Evolutionary conservation across 2,888 invertebrate species (phyloP).

Genomic region (Iselma pallidipennis): DNA sequence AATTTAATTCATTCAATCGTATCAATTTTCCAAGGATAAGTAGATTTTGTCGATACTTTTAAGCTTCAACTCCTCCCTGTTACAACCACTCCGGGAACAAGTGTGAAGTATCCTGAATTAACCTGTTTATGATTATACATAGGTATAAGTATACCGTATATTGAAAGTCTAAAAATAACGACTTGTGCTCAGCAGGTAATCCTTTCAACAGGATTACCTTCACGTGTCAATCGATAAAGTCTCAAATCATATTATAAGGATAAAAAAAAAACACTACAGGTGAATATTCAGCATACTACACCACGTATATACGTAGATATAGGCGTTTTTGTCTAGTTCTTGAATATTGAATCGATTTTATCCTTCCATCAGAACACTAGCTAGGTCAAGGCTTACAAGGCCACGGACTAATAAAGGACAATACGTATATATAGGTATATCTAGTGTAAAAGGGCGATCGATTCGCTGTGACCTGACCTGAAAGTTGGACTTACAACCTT

Average conservation of each 20-base stretch:
- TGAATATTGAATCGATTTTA: slow-evolving; percentile 10
- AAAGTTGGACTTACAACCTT: too few relatives aligned
- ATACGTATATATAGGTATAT: background rate
- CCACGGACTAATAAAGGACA: slow-evolving; percentile 9
- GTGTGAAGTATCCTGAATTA: too few relatives aligned
- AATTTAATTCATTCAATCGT: too few relatives aligned
- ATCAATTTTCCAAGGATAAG: too few relatives aligned
- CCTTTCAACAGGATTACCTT: background rate
- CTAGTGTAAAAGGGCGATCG: background rate
- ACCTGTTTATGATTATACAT: too few relatives aligned
- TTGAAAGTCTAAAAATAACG: too few relatives aligned
- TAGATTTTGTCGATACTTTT: too few relatives aligned
- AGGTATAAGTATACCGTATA: too few relatives aligned
- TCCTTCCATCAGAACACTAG: background rate
- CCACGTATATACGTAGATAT: background rate
- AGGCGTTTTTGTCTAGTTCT: background rate
- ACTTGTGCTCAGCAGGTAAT: too few relatives aligned
- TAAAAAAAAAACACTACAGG: background rate
- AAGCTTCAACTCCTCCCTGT: too few relatives aligned
- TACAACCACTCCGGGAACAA: too few relatives aligned
- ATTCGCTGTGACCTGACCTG: background rate
- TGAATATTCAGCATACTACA: background rate
- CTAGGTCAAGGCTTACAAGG: slow-evolving; percentile 23
- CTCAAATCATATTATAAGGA: background rate
- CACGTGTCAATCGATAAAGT: background rate